phyloP scores from a whole-genome alignment of 2,888 invertebrate genomes.

The Brachyptera putata region DNA sequence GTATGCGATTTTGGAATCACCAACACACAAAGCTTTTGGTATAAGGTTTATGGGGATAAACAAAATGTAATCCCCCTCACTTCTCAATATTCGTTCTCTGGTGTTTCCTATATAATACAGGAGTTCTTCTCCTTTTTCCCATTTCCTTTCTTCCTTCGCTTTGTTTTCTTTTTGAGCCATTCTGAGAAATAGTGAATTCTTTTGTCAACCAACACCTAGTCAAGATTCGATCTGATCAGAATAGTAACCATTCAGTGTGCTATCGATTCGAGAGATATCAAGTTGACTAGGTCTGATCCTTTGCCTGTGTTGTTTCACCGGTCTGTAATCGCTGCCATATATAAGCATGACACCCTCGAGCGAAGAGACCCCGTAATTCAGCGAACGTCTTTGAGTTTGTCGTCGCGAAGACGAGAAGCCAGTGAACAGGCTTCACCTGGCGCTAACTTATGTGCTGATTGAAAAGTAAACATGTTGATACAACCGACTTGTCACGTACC shows the following conservation, averaged over 20 bases:
- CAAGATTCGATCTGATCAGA: too few relatives aligned
- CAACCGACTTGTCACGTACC: not conserved
- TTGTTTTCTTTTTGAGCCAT: too few relatives aligned
- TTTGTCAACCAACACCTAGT: too few relatives aligned
- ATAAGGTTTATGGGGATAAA: not conserved
- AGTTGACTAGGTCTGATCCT: not conserved
- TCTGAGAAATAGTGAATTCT: too few relatives aligned
- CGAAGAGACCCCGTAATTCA: too few relatives aligned
- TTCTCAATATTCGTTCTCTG: not conserved
- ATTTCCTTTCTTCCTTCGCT: too few relatives aligned
- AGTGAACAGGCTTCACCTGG: too few relatives aligned
- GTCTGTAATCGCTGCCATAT: slow-evolving; percentile 7
- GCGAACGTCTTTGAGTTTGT: too few relatives aligned
- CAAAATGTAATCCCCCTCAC: slow-evolving; percentile 5
- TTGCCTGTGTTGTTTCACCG: not conserved
- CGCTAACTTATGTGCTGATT: not conserved
- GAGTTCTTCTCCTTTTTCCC: not conserved
- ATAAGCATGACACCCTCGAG: too few relatives aligned
- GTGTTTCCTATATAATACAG: not conserved
- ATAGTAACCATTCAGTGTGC: too few relatives aligned
- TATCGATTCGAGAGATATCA: not conserved
- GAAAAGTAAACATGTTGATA: not conserved
- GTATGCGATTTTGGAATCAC: too few relatives aligned
- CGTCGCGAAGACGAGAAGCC: not conserved
- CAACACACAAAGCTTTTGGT: not conserved